phyloP scores from a whole-genome alignment of 2,888 invertebrate species.

The Megamerina dolium region DNA sequence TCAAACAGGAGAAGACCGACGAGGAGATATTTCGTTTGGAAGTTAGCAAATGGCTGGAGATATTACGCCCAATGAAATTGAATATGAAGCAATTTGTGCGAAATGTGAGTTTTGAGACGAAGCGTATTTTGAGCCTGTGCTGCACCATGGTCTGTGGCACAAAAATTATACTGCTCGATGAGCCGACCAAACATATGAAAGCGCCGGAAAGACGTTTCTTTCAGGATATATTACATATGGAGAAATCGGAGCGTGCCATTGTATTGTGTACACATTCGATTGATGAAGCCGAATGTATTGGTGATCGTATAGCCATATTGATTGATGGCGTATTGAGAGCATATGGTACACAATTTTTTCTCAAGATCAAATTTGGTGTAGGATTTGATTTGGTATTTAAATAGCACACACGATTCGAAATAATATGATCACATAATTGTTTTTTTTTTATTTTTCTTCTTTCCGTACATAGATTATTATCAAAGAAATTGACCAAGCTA shows the following conservation, averaged over 20 bases:
- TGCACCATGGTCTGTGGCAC: slow-evolving; percentile 67
- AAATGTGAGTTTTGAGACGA: slow-evolving; percentile 65
- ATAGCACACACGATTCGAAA: no score
- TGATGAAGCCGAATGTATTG: slow-evolving; percentile 80
- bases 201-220: slow-evolving; percentile 68
- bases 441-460: no score
- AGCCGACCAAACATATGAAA: slow-evolving; percentile 51
- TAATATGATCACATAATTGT: no score
- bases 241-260: slow-evolving; percentile 67
- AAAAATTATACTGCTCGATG: slow-evolving; percentile 44
- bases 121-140: slow-evolving; percentile 65
- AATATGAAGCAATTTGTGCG: slow-evolving; percentile 51
- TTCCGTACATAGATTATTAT: background rate
- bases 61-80: slow-evolving; percentile 58
- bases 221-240: slow-evolving; percentile 70
- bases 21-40: slow-evolving; percentile 51
- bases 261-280: slow-evolving; percentile 77
- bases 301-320: slow-evolving; percentile 83
- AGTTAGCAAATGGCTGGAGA: slow-evolving; percentile 57
- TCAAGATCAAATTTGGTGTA: slow-evolving; percentile 74
- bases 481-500: background rate
- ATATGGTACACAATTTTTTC: slow-evolving; percentile 70
- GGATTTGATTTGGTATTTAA: slow-evolving; percentile 72
- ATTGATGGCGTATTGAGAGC: slow-evolving; percentile 70
- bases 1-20: slow-evolving; percentile 52